A percentile compares a stretch with the other conserved stretches of the same genome.
phyloP scores from a whole-genome alignment of 2,113 vertebrate genomes.

The Hepsetus odoe region DNA sequence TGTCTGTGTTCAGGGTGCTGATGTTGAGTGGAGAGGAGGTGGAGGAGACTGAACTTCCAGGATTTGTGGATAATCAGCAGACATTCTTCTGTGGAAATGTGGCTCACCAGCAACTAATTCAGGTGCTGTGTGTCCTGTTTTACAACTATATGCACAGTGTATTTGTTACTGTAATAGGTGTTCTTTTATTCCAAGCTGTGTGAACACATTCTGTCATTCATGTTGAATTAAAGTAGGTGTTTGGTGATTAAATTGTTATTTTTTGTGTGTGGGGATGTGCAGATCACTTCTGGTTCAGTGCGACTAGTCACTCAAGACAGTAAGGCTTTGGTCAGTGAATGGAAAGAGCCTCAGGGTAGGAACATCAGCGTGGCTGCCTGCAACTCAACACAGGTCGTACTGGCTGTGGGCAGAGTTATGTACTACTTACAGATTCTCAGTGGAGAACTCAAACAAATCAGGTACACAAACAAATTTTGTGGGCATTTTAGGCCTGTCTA shows the following conservation, averaged over 20 bases:
- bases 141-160: background rate
- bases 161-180: too few relatives aligned
- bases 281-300: conserved; percentile 97
- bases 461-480: conserved; percentile 74
- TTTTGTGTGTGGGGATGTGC: conserved; percentile 42
- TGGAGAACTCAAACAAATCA: conserved; percentile 94
- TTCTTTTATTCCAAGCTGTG: too few relatives aligned
- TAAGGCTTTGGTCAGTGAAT: conserved; percentile 92
- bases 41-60: conserved; percentile 93
- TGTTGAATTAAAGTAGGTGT: too few relatives aligned
- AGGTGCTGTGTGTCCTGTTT: conserved; percentile 71
- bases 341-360: conserved; percentile 95
- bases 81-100: conserved; percentile 98
- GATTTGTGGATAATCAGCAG: conserved; percentile 97
- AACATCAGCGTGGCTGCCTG: conserved; percentile 98
- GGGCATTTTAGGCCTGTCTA: too few relatives aligned
- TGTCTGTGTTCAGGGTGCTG: conserved; percentile 80
- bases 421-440: conserved; percentile 95
- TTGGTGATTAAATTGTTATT: background rate
- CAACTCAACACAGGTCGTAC: conserved; percentile 94
- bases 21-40: conserved; percentile 97
- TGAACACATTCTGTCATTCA: too few relatives aligned
- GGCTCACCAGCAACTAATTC: conserved; percentile 93
- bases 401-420: conserved; percentile 91
- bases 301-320: conserved; percentile 93